A percentile compares a stretch with the other conserved stretches of the same genome.
Evolutionary conservation across 2,797 vertebrate genomes (phyloP).

Genomic region (Coendou prehensilis): DNA sequence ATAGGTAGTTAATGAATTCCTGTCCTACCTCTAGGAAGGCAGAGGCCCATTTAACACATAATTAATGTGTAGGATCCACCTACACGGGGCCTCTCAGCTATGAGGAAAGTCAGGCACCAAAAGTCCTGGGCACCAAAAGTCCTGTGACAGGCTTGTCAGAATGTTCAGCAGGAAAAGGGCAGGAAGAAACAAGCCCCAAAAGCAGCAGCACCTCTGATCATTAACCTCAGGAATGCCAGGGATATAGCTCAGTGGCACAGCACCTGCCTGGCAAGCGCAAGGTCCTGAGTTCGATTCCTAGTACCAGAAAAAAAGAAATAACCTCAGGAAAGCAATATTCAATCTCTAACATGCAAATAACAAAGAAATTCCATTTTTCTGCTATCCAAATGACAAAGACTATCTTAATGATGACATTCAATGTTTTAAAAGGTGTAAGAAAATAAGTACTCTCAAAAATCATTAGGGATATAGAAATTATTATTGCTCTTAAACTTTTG

Average conservation of each 20-base stretch:
- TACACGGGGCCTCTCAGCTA: slow-evolving; percentile 72
- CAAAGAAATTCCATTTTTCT: slow-evolving; percentile 27
- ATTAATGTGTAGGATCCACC: slow-evolving; percentile 70
- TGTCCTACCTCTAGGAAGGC: slow-evolving; percentile 76
- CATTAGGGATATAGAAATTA: not conserved
- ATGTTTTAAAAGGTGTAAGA: not conserved
- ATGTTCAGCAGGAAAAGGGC: slow-evolving; percentile 2
- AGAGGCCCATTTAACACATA: slow-evolving; percentile 81
- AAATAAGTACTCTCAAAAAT: slow-evolving; percentile 58
- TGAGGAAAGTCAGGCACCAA: slow-evolving; percentile 79
- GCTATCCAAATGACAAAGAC: slow-evolving; percentile 6
- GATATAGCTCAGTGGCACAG: too few relatives aligned
- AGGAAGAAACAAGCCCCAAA: slow-evolving; percentile 16
- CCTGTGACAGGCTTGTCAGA: slow-evolving; percentile 65
- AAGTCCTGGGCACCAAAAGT: slow-evolving; percentile 71
- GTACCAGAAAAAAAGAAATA: not conserved
- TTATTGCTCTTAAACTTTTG: not conserved
- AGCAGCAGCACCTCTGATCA: not conserved
- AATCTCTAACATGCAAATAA: not conserved
- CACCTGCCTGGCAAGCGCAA: too few relatives aligned
- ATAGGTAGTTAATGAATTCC: slow-evolving; percentile 70
- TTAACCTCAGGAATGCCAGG: not conserved
- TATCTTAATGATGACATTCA: not conserved
- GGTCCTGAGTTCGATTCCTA: too few relatives aligned
- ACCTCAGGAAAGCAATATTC: not conserved